These are phyloP conservation scores for Gari tellinella DNA, from an alignment of 2,888 invertebrate species.

Conservation along the genomic window DNA sequence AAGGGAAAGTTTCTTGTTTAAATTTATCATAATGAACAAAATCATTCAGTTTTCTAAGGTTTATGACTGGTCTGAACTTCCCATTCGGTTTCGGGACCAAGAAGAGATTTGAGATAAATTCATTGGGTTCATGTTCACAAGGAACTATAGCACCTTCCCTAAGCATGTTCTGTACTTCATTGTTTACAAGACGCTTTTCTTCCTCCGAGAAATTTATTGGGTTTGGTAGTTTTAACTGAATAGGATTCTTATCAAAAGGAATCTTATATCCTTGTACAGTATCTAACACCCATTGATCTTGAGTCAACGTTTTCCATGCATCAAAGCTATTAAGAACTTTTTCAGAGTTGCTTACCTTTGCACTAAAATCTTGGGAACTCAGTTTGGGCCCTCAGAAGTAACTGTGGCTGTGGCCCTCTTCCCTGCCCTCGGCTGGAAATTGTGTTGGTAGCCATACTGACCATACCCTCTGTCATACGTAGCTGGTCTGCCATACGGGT, in stretches of 20 bases:
- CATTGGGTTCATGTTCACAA: constrained; percentile 6
- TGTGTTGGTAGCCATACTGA: too few species aligned
- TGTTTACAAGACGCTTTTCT: neutral
- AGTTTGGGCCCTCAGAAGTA: too few species aligned
- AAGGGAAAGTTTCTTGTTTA: constrained; percentile 30
- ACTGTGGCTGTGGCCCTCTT: too few species aligned
- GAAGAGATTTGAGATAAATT: neutral
- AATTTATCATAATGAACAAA: constrained; percentile 29
- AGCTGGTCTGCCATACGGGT: too few species aligned
- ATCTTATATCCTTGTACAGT: neutral
- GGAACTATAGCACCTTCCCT: constrained; percentile 4
- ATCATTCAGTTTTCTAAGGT: constrained; percentile 5
- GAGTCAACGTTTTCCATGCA: constrained; percentile 12
- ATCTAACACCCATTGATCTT: constrained; percentile 20
- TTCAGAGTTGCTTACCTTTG: too few species aligned
- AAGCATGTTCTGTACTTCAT: neutral
- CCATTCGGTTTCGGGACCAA: too few species aligned
- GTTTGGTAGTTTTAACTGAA: neutral
- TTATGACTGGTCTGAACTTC: too few species aligned
- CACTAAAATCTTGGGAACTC: too few species aligned
- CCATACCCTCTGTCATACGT: too few species aligned
- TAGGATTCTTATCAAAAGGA: neutral
- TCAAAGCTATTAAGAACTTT: neutral
- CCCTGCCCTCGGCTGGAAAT: too few species aligned
- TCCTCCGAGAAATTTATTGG: constrained; percentile 8